Base-by-base conservation (phyloP, 2,797 vertebrate species). In the Falco novaeseelandiae region DNA sequence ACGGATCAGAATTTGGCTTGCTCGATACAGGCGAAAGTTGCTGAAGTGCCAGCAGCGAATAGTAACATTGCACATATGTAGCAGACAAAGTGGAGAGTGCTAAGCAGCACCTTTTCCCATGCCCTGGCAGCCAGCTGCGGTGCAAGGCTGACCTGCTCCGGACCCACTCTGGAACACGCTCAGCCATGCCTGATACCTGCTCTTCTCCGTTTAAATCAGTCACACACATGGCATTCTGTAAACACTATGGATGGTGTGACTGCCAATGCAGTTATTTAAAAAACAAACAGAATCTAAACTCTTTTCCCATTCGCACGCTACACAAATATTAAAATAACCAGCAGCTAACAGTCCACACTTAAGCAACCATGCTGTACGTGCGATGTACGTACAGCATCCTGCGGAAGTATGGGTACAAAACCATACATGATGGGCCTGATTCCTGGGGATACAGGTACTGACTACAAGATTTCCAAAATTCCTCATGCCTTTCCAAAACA, bases 231-330 rank as follows among this genome's bases (percentile, higher is more conserved):
- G 63, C 51, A 58, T 92, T 97, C 91, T 20, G 7, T 69, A 72
- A 93, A 62, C 30, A 65, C 46, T 70, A 3, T 12, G 40, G 62
- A 52, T n/a, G 78, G 76, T 87, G 74, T 77, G 89, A 81, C 81
- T 92, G 87, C 90, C 73, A 81, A 89, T 65, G 89, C 57, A 81
- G 52, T 74, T 93, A 81, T 74, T 94, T 94, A 54, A 96, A 93
- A 90, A 78, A 61, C 42, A 85, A 93, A 71, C 82, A 95, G 77
- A 94, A 66, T 91, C 89, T 70, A 74, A 93, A 59, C 49, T 83
- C 51, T 84, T 89, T 96, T 58, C 57, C 67, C 36, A 91, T 85
- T 86, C 66, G 72, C 76, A 44, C 2, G 0, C 44, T 93, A 55
- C 58, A 70, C 59, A 69, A 86, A 86, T 77, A 80, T 19, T 71